Percentiles rank a stretch among this genome's conserved stretches.
Evolutionary conservation across 37 sponge, comb jelly and placozoan species (phyloP).

Genomic region (Amphimedon queenslandica): DNA sequence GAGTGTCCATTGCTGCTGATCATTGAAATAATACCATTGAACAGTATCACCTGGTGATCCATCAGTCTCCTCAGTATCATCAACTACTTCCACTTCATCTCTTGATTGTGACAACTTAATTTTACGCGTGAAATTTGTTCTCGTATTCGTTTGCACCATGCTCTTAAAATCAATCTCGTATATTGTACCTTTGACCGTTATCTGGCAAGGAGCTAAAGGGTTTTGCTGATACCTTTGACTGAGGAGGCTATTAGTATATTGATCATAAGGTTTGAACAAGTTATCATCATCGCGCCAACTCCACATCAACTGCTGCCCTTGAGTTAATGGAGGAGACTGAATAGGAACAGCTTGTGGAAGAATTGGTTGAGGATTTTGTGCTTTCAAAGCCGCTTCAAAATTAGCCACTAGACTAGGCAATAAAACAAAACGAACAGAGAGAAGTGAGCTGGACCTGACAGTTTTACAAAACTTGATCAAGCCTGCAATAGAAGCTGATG

Average conservation of each 20-base stretch:
- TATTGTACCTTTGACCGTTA: not conserved
- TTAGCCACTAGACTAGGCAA: not conserved
- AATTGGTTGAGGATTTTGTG: not conserved
- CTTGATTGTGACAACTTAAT: not conserved
- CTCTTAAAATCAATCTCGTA: conserved; percentile 46
- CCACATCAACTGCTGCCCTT: conserved; percentile 12
- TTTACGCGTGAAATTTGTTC: conserved; percentile 24
- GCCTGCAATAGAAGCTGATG: conserved; percentile 39
- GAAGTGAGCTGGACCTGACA: conserved; percentile 4
- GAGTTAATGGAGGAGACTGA: not conserved
- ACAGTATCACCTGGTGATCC: not conserved
- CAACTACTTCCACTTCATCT: not conserved
- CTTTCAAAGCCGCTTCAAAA: not conserved
- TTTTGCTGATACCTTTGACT: conserved; percentile 10
- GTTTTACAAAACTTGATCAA: conserved; percentile 29
- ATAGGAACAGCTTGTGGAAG: not conserved
- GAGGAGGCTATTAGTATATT: conserved; percentile 1
- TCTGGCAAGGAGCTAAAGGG: conserved; percentile 4
- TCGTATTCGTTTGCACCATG: conserved; percentile 64
- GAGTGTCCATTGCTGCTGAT: conserved; percentile 13
- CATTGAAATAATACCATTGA: conserved; percentile 55
- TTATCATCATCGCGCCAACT: conserved; percentile 45
- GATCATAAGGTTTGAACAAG: conserved; percentile 26
- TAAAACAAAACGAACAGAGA: conserved; percentile 34
- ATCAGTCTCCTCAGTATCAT: not conserved